phyloP scores from a whole-genome alignment of 2,888 invertebrate species.

The Pammene aurita region DNA sequence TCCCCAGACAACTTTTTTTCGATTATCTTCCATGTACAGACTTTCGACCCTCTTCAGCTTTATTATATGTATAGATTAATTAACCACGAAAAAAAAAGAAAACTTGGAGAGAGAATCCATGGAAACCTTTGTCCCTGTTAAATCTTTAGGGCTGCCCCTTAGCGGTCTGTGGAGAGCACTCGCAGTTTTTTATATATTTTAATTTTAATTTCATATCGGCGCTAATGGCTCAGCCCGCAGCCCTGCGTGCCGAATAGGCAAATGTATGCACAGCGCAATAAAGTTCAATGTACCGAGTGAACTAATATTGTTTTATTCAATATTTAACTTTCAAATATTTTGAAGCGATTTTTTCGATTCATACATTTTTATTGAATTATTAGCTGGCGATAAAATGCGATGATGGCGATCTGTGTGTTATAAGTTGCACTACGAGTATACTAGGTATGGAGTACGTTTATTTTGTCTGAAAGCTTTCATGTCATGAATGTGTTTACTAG shows the following conservation, averaged over 20 bases:
- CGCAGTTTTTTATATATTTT: slow-evolving; percentile 81
- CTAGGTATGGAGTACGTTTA: not conserved
- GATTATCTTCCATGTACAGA: too few species aligned
- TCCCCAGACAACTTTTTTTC: too few species aligned
- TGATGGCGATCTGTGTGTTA: slow-evolving; percentile 7
- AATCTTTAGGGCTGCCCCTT: slow-evolving; percentile 80
- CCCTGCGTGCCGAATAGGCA: slow-evolving; percentile 81
- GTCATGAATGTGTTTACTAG: too few species aligned
- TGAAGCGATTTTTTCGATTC: slow-evolving; percentile 71
- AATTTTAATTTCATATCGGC: slow-evolving; percentile 83
- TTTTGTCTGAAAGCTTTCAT: not conserved
- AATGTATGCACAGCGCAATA: slow-evolving; percentile 81
- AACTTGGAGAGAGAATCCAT: slow-evolving; percentile 54
- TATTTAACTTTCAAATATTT: slow-evolving; percentile 79
- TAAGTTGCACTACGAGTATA: too few species aligned
- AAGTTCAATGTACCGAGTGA: slow-evolving; percentile 82
- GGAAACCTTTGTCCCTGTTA: slow-evolving; percentile 55
- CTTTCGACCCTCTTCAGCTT: too few species aligned
- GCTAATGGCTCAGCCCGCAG: slow-evolving; percentile 73
- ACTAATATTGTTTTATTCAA: slow-evolving; percentile 83
- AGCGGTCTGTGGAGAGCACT: slow-evolving; percentile 81
- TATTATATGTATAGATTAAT: too few species aligned
- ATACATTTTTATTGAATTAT: slow-evolving; percentile 69
- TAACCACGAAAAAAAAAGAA: not conserved
- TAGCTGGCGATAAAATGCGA: slow-evolving; percentile 41